Conservation (phyloP, 2,797 vertebrate genomes). For the Clamator glandarius region DNA sequence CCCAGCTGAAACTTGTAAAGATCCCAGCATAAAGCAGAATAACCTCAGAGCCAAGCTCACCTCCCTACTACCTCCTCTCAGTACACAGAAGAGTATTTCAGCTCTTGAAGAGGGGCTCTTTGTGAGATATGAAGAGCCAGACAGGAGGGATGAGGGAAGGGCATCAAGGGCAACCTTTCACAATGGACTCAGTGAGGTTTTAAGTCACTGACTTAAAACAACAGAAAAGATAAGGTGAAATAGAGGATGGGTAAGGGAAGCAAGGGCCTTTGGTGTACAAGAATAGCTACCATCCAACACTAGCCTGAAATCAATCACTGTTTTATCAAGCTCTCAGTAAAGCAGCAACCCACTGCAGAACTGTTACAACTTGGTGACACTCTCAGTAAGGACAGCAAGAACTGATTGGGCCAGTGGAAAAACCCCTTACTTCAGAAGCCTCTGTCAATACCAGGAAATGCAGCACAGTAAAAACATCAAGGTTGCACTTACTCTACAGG, state of each 20-base stretch:
- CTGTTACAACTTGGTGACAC: not conserved
- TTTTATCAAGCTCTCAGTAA: not conserved
- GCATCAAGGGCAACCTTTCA: not conserved
- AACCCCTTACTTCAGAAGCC: not conserved
- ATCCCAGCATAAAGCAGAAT: not conserved
- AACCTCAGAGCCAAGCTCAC: not conserved
- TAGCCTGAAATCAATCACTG: not conserved
- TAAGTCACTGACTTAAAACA: not conserved
- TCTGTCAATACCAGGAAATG: accelerated
- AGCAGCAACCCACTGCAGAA: not conserved
- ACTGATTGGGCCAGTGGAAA: not conserved
- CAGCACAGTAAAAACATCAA: not conserved
- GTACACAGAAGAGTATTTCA: not conserved
- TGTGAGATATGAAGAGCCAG: not conserved
- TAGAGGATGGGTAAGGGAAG: not conserved
- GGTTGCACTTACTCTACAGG: accelerated
- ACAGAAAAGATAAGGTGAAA: not conserved
- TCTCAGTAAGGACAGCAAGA: not conserved
- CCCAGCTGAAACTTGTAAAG: not conserved
- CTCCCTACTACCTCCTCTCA: not conserved
- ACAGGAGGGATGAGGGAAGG: not conserved
- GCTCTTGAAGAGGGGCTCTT: not conserved
- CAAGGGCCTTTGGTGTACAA: not conserved
- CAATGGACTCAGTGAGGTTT: not conserved
- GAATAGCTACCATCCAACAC: not conserved